Percentiles rank a stretch among this genome's conserved stretches.
Evolutionary conservation across 2,113 vertebrate species (phyloP).

Genomic region (Psammodynastes pulverulentus): DNA sequence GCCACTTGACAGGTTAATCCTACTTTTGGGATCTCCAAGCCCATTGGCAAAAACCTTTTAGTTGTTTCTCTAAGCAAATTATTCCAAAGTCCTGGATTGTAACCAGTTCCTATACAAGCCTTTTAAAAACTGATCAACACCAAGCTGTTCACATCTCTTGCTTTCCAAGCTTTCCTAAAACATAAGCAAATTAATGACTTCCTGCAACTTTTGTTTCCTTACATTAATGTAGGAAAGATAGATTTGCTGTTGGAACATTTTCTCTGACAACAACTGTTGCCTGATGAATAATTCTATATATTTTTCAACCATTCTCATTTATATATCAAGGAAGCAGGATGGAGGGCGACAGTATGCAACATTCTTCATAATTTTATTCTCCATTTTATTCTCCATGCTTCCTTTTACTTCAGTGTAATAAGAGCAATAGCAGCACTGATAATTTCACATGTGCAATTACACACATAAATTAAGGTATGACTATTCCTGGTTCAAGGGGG

Average conservation of each 20-base stretch:
- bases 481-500: constrained; percentile 60
- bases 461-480: constrained; percentile 69
- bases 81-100: neutral
- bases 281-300: constrained; percentile 45
- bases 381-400: constrained; percentile 53
- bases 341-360: constrained; percentile 37
- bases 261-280: constrained; percentile 41
- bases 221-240: constrained; percentile 48
- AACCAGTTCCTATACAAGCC: constrained; percentile 22
- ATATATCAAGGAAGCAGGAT: constrained; percentile 43
- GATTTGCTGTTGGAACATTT: constrained; percentile 39
- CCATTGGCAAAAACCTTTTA: neutral
- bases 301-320: constrained; percentile 46
- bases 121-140: neutral
- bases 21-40: neutral
- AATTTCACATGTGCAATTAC: constrained; percentile 69
- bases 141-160: neutral
- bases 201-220: constrained; percentile 16
- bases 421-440: constrained; percentile 66
- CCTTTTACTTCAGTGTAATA: constrained; percentile 58
- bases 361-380: constrained; percentile 52
- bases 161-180: neutral
- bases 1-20: neutral
- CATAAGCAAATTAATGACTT: constrained; percentile 1
- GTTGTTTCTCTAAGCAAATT: neutral